phyloP scores from a whole-genome alignment of 2,113 vertebrate species.

The Petaurus breviceps region DNA sequence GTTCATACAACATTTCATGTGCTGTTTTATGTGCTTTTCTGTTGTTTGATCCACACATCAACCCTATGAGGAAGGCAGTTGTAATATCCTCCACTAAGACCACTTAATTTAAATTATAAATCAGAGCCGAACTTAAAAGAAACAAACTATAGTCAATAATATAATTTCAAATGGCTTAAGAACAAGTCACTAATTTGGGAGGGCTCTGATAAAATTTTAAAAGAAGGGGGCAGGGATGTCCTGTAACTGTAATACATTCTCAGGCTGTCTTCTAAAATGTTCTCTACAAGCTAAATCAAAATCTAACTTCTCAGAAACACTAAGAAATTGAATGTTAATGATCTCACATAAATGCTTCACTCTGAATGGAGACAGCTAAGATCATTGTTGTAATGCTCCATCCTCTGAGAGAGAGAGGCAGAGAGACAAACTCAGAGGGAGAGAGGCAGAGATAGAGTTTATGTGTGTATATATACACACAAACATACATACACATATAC shows the following conservation, averaged over 20 bases:
- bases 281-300: slow-evolving; percentile 17
- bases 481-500: too few species aligned
- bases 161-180: slow-evolving; percentile 58
- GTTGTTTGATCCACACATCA: neutral
- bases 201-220: slow-evolving; percentile 29
- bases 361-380: neutral
- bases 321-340: slow-evolving; percentile 28
- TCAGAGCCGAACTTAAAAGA: neutral
- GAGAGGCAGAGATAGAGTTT: too few species aligned
- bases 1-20: neutral
- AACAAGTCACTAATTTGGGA: slow-evolving; percentile 56
- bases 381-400: neutral
- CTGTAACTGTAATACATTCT: neutral
- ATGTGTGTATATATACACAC: too few species aligned
- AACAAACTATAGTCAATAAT: neutral
- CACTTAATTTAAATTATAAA: neutral
- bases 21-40: neutral
- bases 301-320: slow-evolving; percentile 27
- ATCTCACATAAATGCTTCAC: neutral
- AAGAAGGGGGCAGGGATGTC: neutral
- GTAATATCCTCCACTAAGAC: neutral
- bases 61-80: neutral
- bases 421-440: too few species aligned
- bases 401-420: neutral
- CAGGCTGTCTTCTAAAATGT: slow-evolving; percentile 34